Evolutionary conservation across 92 coral and sea anemone genomes (phyloP), one percentile per base, ranked within the genome.

Genomic region (Heliopora coerulea): DNA sequence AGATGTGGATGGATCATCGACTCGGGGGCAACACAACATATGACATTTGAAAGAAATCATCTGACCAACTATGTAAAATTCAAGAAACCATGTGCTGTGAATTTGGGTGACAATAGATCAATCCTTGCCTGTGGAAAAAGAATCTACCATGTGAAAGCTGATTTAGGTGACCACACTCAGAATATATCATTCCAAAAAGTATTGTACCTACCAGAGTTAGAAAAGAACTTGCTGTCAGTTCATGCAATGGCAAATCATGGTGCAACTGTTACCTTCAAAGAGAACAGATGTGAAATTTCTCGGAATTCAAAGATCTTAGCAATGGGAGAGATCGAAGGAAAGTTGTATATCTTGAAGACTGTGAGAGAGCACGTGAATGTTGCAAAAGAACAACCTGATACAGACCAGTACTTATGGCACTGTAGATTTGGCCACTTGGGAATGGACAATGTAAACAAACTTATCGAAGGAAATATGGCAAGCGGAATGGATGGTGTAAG

Each of bases 231-330:
- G 46, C 62, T 72, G 81, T 62, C n/a, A n/a, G n/a, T n/a, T n/a
- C n/a, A n/a, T n/a, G n/a, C n/a, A n/a, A n/a, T n/a, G n/a, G n/a
- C n/a, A 19, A 61, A 62, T 46, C 69, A 37, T 49, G 68, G 81
- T 30, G 73, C 81, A 34, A 31, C 26, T 54, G 67, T 73, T 73
- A 54, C 49, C 39, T 74, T 74, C 59, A 58, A 15, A 37, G 59
- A 63, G 27, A 63, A 73, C 50, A 34, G 35, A 50, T 73, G 68
- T 73, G 68, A 74, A 74, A 31, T 74, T 28, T 35, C 65, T 30
- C 42, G 79, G 56, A 74, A 74, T 74, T 74, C 79, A 74, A 20
- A 33, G 79, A 56, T 74, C 12, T 56, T 74, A 54, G 79, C 79
- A 32, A 28, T 19, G 54, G 72, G 59, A 32, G 81, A 76, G 59